Evolutionary conservation across 2,113 vertebrate species (phyloP).

Genomic region (Lagopus muta): DNA sequence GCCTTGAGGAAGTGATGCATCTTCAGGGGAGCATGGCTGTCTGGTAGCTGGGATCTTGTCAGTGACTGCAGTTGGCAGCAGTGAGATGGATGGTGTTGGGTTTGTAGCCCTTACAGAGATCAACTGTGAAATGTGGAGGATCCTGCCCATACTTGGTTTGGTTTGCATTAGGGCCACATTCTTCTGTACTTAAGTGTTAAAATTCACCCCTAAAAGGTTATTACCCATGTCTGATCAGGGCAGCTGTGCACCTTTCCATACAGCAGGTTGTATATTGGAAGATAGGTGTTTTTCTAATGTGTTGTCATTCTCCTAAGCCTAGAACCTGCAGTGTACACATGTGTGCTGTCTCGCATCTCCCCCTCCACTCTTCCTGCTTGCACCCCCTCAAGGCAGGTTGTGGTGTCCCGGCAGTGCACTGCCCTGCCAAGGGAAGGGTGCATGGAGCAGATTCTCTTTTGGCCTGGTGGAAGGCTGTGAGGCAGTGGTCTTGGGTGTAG

Average conservation of each 20-base stretch:
- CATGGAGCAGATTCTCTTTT: background rate
- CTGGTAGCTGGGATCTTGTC: background rate
- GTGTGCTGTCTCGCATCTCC: background rate
- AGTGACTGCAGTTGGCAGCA: background rate
- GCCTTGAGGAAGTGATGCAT: background rate
- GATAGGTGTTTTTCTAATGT: background rate
- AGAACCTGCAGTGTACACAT: background rate
- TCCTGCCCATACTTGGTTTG: background rate
- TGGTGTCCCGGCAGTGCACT: background rate
- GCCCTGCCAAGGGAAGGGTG: background rate
- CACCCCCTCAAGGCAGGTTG: background rate
- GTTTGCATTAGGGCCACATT: background rate
- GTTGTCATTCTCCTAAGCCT: background rate
- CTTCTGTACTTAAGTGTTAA: background rate
- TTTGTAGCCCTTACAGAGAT: background rate
- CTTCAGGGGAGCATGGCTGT: background rate
- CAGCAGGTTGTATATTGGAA: background rate
- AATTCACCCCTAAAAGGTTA: background rate
- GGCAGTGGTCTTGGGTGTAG: background rate
- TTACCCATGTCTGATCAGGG: fast-evolving
- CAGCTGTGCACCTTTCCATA: background rate
- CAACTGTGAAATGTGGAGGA: background rate
- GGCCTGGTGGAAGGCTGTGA: background rate
- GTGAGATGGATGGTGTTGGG: background rate
- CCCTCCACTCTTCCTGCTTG: background rate